These are phyloP conservation scores for Leptopilina myrica DNA, from an alignment of 2,888 invertebrate species.

Conservation along the genomic window DNA sequence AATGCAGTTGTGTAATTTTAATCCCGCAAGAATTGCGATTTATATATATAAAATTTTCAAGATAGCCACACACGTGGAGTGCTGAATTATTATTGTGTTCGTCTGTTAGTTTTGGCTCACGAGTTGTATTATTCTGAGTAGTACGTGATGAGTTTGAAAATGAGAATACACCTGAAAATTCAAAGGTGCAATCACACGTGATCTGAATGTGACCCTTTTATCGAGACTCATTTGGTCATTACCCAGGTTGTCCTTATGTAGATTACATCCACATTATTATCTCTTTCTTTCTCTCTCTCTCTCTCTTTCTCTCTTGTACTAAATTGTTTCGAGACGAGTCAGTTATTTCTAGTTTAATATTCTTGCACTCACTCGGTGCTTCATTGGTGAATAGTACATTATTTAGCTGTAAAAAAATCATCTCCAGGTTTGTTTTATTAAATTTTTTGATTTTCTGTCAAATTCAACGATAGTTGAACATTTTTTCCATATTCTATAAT, in stretches of 20 bases:
- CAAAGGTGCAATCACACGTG: slow-evolving; percentile 42
- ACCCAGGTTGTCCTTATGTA: slow-evolving; percentile 50
- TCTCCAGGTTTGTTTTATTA: no score
- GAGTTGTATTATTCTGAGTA: neutral
- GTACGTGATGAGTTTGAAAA: slow-evolving; percentile 19
- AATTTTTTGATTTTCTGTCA: no score
- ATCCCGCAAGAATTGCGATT: neutral
- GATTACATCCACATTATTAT: slow-evolving; percentile 51
- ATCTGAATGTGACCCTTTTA: slow-evolving; percentile 54
- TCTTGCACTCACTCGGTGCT: slow-evolving; percentile 40
- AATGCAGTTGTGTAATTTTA: neutral
- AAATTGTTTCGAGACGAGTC: slow-evolving; percentile 32
- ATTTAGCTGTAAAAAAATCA: neutral
- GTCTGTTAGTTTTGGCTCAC: neutral
- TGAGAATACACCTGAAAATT: neutral
- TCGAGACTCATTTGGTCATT: slow-evolving; percentile 54
- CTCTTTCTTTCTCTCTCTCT: slow-evolving; percentile 16
- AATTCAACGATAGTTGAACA: no score
- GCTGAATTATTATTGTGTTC: neutral
- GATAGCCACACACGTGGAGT: neutral
- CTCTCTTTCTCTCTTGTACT: neutral
- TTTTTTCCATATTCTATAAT: no score
- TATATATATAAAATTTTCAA: neutral
- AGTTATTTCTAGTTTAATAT: slow-evolving; percentile 18
- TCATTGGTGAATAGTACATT: neutral